These are phyloP conservation scores for Artemisiospiza belli DNA, from an alignment of 2,113 vertebrate genomes.

Conservation along the genomic window DNA sequence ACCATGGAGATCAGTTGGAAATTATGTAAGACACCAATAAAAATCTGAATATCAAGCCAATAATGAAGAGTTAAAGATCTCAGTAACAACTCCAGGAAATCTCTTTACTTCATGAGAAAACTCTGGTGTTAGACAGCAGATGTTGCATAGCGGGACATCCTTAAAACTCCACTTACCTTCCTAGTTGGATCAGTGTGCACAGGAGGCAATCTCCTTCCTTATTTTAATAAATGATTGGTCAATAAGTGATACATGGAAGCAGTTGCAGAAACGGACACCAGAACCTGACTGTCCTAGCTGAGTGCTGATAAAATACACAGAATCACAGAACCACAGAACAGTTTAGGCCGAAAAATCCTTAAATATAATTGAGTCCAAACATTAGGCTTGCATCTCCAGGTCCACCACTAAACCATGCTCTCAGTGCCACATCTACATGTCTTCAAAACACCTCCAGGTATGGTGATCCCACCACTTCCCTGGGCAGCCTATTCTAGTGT, in stretches of 20 bases:
- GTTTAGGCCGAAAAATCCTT: not conserved
- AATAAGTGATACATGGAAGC: not conserved
- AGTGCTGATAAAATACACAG: not conserved
- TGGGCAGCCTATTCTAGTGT: not conserved
- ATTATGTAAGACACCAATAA: not conserved
- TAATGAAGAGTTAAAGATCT: not conserved
- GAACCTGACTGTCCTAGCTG: not conserved
- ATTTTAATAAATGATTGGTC: not conserved
- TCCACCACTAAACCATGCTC: not conserved
- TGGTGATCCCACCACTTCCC: not conserved
- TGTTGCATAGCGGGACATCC: not conserved
- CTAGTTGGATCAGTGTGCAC: not conserved
- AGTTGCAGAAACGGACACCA: not conserved
- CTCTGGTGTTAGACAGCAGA: not conserved
- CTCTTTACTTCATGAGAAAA: not conserved
- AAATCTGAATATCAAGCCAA: not conserved
- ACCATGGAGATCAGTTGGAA: not conserved
- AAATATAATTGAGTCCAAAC: not conserved
- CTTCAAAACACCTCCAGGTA: not conserved
- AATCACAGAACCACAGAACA: not conserved
- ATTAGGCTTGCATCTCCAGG: rapidly evolving
- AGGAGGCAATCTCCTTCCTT: not conserved
- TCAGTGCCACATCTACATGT: not conserved
- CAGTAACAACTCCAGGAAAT: not conserved
- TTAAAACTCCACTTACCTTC: not conserved